These are phyloP conservation scores for Pheosia gnoma DNA, from an alignment of 2,888 invertebrate species.

Conservation along the genomic window DNA sequence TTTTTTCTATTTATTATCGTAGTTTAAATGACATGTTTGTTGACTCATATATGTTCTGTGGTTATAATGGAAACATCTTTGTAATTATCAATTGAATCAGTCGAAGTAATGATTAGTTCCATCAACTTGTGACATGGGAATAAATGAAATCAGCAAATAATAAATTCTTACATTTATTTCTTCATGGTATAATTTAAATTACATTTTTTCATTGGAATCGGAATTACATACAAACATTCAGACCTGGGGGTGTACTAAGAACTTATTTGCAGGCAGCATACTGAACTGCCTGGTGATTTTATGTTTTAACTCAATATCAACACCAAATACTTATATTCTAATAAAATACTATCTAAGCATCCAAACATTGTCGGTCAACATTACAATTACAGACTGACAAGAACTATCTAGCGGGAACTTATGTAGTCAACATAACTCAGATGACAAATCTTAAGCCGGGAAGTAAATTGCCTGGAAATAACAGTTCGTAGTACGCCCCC, in stretches of 20 bases:
- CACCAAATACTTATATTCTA: no score
- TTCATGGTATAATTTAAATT: slow-evolving; percentile 66
- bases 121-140: slow-evolving; percentile 39
- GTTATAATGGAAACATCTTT: slow-evolving; percentile 20
- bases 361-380: no score
- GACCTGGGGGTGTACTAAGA: slow-evolving; percentile 33
- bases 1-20: neutral
- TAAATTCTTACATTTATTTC: slow-evolving; percentile 77
- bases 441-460: no score
- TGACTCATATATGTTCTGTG: slow-evolving; percentile 17
- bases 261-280: no score
- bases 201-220: slow-evolving; percentile 70
- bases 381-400: no score
- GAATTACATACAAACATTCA: slow-evolving; percentile 68
- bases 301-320: no score
- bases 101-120: slow-evolving; percentile 19
- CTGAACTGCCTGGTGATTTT: no score
- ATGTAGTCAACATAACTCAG: no score
- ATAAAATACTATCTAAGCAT: no score
- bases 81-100: slow-evolving; percentile 20
- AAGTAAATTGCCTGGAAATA: no score
- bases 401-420: no score
- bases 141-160: slow-evolving; percentile 70
- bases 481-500: no score
- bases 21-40: neutral